Percentiles rank a stretch among this genome's conserved stretches.
These are phyloP conservation scores for Peromyscus aztecus DNA, from an alignment of 2,797 vertebrate genomes.

Conservation along the genomic window DNA sequence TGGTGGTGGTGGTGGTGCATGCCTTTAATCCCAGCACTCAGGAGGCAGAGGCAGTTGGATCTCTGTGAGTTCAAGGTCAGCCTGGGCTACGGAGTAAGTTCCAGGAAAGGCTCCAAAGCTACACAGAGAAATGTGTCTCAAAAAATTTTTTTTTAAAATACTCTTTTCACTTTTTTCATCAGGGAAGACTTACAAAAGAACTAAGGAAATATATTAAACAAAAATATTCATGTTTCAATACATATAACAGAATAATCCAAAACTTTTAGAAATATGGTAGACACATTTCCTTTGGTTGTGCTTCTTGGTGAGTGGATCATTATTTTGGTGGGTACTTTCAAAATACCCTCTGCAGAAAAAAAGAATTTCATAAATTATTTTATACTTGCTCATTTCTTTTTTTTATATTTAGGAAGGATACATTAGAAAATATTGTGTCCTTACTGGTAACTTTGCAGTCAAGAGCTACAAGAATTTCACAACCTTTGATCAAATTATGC, in stretches of 20 bases:
- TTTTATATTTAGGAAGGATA: neutral
- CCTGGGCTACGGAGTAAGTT: too few species aligned
- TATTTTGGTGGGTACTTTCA: constrained; percentile 13
- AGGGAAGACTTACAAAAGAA: neutral
- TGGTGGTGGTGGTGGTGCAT: too few species aligned
- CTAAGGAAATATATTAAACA: neutral
- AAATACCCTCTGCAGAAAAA: neutral
- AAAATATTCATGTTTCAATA: neutral
- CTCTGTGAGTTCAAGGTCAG: too few species aligned
- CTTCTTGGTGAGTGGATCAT: neutral
- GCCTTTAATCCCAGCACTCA: too few species aligned
- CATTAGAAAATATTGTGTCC: neutral
- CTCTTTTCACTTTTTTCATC: neutral
- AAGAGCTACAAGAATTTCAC: neutral
- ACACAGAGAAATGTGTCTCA: too few species aligned
- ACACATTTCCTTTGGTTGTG: neutral
- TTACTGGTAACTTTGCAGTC: neutral
- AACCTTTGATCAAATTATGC: neutral
- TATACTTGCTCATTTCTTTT: neutral
- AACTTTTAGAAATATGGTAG: neutral
- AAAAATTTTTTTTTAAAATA: neutral
- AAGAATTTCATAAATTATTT: neutral
- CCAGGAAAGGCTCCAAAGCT: too few species aligned
- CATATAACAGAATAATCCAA: neutral
- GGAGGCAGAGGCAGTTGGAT: too few species aligned